A percentile compares a stretch with the other conserved stretches of the same genome.
Evolutionary conservation across 2,888 invertebrate genomes (phyloP).

Genomic region (Agrilus mali): DNA sequence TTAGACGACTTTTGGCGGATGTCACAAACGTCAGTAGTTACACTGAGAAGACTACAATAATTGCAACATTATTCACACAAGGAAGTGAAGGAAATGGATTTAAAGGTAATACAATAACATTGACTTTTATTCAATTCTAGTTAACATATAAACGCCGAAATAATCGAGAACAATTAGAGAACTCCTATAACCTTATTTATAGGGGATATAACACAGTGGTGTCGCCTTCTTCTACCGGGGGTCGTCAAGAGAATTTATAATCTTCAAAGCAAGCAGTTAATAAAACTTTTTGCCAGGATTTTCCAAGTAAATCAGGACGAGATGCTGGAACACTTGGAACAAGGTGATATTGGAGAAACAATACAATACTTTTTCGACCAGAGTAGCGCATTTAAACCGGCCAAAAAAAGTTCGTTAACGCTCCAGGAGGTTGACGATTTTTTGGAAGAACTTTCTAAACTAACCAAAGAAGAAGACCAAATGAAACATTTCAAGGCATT

Average conservation of each 20-base stretch:
- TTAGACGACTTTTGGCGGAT: slow-evolving; percentile 63
- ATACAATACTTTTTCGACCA: slow-evolving; percentile 62
- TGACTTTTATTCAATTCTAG: too few species aligned
- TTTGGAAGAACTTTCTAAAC: slow-evolving; percentile 55
- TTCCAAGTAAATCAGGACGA: slow-evolving; percentile 60
- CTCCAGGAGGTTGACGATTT: slow-evolving; percentile 66
- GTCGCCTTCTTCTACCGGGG: slow-evolving; percentile 71
- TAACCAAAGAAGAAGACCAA: slow-evolving; percentile 84
- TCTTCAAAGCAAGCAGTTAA: slow-evolving; percentile 80
- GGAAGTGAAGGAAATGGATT: slow-evolving; percentile 50
- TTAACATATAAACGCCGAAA: too few species aligned
- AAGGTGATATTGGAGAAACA: slow-evolving; percentile 85
- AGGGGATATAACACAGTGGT: slow-evolving; percentile 59
- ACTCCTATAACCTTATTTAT: too few species aligned
- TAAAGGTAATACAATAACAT: slow-evolving; percentile 37
- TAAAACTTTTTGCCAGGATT: slow-evolving; percentile 77
- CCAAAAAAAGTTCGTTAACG: slow-evolving; percentile 54
- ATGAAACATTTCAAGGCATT: slow-evolving; percentile 60
- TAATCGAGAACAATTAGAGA: too few species aligned
- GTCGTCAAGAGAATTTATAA: slow-evolving; percentile 80
- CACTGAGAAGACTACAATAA: slow-evolving; percentile 63
- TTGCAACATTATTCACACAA: slow-evolving; percentile 53
- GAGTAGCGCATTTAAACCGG: slow-evolving; percentile 46
- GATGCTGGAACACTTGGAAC: slow-evolving; percentile 77
- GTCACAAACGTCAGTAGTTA: slow-evolving; percentile 70